A percentile compares a stretch with the other conserved stretches of the same genome.
Conservation (phyloP, 2,888 invertebrate genomes). For the Diachrysia chrysitis region DNA sequence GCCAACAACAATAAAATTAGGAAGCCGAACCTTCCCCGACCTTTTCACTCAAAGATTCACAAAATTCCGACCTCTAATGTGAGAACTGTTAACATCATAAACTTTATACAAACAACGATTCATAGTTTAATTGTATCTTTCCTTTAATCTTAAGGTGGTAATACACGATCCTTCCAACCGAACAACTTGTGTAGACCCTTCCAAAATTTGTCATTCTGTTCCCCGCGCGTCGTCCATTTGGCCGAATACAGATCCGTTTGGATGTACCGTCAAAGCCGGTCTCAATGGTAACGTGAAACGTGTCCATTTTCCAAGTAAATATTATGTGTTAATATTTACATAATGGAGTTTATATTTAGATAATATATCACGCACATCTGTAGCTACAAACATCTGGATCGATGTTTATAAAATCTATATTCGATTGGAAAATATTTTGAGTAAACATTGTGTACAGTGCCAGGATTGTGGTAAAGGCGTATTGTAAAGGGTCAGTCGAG, state of each 20-base stretch:
- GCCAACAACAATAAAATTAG: slow-evolving; percentile 3
- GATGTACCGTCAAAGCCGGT: background rate
- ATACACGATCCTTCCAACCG: background rate
- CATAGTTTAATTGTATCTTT: slow-evolving; percentile 5
- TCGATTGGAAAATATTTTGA: slow-evolving; percentile 33
- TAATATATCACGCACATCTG: slow-evolving; percentile 29
- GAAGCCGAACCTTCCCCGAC: slow-evolving; percentile 3
- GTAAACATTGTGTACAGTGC: slow-evolving; percentile 21
- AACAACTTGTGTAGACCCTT: background rate
- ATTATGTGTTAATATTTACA: slow-evolving; percentile 53
- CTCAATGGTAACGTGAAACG: slow-evolving; percentile 25
- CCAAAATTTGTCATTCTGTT: too few species aligned
- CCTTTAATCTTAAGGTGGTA: slow-evolving; percentile 18
- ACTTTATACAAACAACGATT: slow-evolving; percentile 3
- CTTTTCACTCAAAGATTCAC: slow-evolving; percentile 18
- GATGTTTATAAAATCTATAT: slow-evolving; percentile 54
- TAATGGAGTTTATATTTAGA: slow-evolving; percentile 43
- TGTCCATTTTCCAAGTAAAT: slow-evolving; percentile 34
- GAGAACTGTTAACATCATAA: slow-evolving; percentile 11
- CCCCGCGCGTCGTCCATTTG: too few species aligned
- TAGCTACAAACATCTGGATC: slow-evolving; percentile 43
- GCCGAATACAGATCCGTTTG: background rate
- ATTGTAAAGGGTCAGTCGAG: background rate
- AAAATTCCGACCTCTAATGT: slow-evolving; percentile 18
- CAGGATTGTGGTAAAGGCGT: background rate